phyloP scores from a whole-genome alignment of 1,140 invertebrate species.

The Bombus affinis region DNA sequence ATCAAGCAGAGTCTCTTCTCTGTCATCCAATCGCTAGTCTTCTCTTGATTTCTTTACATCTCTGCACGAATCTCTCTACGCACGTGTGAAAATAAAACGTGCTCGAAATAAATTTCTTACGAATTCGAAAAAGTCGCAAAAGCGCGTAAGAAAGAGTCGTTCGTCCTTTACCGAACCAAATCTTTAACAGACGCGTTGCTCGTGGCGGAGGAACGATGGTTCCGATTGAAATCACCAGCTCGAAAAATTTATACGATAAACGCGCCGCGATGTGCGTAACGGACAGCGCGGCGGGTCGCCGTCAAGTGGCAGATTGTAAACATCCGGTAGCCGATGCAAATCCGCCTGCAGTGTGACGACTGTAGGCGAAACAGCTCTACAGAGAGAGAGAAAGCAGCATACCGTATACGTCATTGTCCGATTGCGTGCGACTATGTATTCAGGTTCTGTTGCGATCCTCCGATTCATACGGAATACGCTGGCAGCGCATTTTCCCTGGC shows the following conservation, averaged over 20 bases:
- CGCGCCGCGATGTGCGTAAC: conserved; percentile 30
- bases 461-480: conserved; percentile 24
- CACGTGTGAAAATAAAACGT: no score
- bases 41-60: no score
- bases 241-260: conserved; percentile 37
- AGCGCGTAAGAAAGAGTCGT: no score
- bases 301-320: conserved; percentile 79
- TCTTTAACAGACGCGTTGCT: background rate
- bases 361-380: conserved; percentile 29
- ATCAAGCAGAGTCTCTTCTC: no score
- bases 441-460: conserved; percentile 14
- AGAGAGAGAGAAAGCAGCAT: background rate
- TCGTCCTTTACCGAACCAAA: background rate
- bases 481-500: conserved; percentile 19
- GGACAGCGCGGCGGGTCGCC: conserved; percentile 57
- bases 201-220: background rate
- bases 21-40: no score
- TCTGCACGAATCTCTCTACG: no score
- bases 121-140: no score
- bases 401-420: background rate
- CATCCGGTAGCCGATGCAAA: conserved; percentile 77
- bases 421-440: conserved; percentile 14
- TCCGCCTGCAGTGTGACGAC: conserved; percentile 61
- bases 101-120: no score
- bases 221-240: conserved; percentile 14